Percentiles rank a stretch among this genome's conserved stretches.
Evolutionary conservation across 1,140 invertebrate species (phyloP).

Genomic region (Antheraea pernyi): DNA sequence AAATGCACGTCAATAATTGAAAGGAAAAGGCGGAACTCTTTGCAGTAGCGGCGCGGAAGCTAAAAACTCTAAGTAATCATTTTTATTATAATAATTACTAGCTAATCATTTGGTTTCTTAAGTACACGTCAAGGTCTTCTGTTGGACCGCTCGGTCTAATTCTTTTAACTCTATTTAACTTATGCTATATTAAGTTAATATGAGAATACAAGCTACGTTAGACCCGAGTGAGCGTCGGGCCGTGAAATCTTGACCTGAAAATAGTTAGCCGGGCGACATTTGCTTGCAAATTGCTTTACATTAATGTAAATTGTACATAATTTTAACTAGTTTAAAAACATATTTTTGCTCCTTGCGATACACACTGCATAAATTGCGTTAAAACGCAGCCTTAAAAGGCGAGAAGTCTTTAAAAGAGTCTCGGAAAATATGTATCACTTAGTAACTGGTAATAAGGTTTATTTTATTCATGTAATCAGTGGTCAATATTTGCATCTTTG

Average conservation of each 20-base stretch:
- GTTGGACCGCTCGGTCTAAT: slow-evolving; percentile 5
- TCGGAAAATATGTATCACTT: too few relatives aligned
- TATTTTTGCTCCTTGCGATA: not conserved
- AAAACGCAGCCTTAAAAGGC: too few relatives aligned
- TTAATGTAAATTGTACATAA: not conserved
- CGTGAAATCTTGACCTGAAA: slow-evolving; percentile 19
- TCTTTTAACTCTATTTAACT: slow-evolving; percentile 12
- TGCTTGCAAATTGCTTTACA: not conserved
- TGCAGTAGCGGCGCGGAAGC: slow-evolving; percentile 5
- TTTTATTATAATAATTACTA: slow-evolving; percentile 5
- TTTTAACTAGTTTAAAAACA: not conserved
- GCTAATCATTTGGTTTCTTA: slow-evolving; percentile 8
- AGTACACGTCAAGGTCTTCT: slow-evolving; percentile 8
- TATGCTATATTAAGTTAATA: slow-evolving; percentile 6
- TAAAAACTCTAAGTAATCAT: not conserved
- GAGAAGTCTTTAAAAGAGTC: too few relatives aligned
- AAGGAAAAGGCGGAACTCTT: slow-evolving; percentile 10
- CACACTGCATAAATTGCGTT: not conserved
- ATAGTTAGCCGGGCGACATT: not conserved
- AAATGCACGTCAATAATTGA: not conserved
- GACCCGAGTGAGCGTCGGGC: not conserved
- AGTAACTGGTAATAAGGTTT: too few relatives aligned
- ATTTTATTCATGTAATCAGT: too few relatives aligned
- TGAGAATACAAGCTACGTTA: slow-evolving; percentile 6
- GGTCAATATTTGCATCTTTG: too few relatives aligned